phyloP scores from a whole-genome alignment of 2,113 vertebrate species.

The Rhodinocichla rosea region DNA sequence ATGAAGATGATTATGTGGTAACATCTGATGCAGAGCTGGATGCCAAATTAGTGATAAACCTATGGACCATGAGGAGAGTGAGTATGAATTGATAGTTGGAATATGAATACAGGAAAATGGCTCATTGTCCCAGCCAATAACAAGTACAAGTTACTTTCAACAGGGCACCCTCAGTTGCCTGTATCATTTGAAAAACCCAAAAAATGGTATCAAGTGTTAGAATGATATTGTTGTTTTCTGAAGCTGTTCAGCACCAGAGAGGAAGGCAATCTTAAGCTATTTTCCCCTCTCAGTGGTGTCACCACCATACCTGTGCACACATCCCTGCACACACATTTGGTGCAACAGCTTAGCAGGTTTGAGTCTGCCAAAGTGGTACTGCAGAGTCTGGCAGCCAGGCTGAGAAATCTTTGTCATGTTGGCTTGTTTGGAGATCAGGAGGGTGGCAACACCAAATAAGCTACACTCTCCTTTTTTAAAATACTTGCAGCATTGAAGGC shows the following conservation, averaged over 20 bases:
- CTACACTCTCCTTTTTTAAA: not conserved
- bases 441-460: not conserved
- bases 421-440: not conserved
- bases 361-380: not conserved
- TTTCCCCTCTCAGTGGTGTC: not conserved
- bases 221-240: not conserved
- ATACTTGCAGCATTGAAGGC: not conserved
- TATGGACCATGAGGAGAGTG: not conserved
- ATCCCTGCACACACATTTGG: not conserved
- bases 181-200: not conserved
- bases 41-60: slow-evolving; percentile 78
- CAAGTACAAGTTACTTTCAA: not conserved
- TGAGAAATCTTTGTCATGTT: not conserved
- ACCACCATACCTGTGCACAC: rapidly evolving
- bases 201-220: not conserved
- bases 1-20: slow-evolving; percentile 82
- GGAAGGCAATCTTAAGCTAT: not conserved
- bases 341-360: not conserved
- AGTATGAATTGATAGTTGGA: not conserved
- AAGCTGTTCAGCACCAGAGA: not conserved
- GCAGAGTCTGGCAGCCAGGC: not conserved
- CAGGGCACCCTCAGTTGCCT: not conserved
- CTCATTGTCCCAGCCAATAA: not conserved
- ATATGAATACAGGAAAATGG: not conserved
- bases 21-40: slow-evolving; percentile 83